Base-by-base conservation (phyloP, 2,797 vertebrate species). In the Enteromius anoplus region DNA sequence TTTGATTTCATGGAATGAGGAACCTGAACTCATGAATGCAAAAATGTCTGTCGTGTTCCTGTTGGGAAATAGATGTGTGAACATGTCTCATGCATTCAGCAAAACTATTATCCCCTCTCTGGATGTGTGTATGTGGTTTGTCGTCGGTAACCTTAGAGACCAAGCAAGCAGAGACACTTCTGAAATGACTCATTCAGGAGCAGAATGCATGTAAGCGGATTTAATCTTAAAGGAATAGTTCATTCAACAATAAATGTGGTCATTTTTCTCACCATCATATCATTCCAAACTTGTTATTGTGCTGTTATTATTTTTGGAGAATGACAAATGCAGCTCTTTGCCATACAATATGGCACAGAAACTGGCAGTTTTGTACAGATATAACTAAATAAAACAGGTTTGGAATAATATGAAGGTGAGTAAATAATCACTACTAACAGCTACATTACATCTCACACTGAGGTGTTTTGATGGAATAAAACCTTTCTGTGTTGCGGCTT, bases 131-230 rank as follows among this genome's bases (percentile, higher is more conserved):
- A 58, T 64, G 65, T 72, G 26, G 37, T 75, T 85, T 49, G 47
- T 72, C 62, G 2, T 82, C 3, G 1, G 58, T 75, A 68, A 40
- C 80, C 72, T 69, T 19, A 70, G 29, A 47, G n/a, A 62, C 21
- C 65, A 78, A 75, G 32, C 81, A 83, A 49, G 78, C 81, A 87
- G 58, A 83, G 65, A 23, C 49, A 55, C 47, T 75, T 62, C 47
- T 71, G 47, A 77, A 78, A 73, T 72, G 37, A 81, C 58, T 83
- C 73, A 84, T 85, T 85, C 78, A 55, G 40, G 23, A 10, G 70
- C 58, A 86, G 75, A 64, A 51, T 53, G 45, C 65, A 85, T 70
- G 55, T 14, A 72, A 71, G 17, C 17, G 5, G 45, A 81, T 76
- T 85, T 77, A 10, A 75, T 77, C n/a, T 76, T 29, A 51, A 81